These are phyloP conservation scores for Engraulis encrasicolus DNA, from an alignment of 2,113 vertebrate genomes.

Conservation along the genomic window DNA sequence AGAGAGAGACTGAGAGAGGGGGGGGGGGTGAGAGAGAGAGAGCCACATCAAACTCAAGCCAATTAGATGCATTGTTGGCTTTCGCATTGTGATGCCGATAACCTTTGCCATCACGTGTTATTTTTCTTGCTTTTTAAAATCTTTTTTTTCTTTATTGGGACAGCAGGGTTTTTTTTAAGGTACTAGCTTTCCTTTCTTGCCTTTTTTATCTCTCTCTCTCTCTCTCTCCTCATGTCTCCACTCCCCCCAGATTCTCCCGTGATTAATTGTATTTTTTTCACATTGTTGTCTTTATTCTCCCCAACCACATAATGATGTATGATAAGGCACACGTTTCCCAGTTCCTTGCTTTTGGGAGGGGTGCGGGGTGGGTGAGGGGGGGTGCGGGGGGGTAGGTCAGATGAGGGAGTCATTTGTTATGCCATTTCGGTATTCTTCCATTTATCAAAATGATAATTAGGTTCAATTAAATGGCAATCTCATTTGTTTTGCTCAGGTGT, in stretches of 20 bases:
- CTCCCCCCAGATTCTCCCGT: constrained; percentile 44
- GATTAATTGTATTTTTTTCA: constrained; percentile 72
- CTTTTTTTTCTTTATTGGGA: background rate
- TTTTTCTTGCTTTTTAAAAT: background rate
- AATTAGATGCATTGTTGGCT: constrained; percentile 73
- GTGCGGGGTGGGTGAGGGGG: too few relatives aligned
- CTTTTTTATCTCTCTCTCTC: too few relatives aligned
- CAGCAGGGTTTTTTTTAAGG: constrained; percentile 50
- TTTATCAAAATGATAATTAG: constrained; percentile 88
- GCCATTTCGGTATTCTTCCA: constrained; percentile 77
- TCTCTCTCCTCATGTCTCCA: background rate
- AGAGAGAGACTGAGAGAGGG: too few relatives aligned
- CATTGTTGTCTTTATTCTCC: constrained; percentile 54
- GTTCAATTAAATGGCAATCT: constrained; percentile 83
- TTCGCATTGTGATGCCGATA: constrained; percentile 73
- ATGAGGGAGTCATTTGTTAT: constrained; percentile 72
- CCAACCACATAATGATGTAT: constrained; percentile 72
- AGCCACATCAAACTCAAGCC: constrained; percentile 60
- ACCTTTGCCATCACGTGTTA: constrained; percentile 73
- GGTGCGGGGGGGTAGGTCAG: background rate
- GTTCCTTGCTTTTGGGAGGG: constrained; percentile 68
- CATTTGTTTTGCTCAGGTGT: constrained; percentile 81
- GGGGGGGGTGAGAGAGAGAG: constrained; percentile 54
- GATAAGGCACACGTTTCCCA: constrained; percentile 68
- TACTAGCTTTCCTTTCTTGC: constrained; percentile 64